A percentile compares a stretch with the other conserved stretches of the same genome.
Conservation (phyloP, 2,113 vertebrate genomes). For the Stictonetta naevosa region DNA sequence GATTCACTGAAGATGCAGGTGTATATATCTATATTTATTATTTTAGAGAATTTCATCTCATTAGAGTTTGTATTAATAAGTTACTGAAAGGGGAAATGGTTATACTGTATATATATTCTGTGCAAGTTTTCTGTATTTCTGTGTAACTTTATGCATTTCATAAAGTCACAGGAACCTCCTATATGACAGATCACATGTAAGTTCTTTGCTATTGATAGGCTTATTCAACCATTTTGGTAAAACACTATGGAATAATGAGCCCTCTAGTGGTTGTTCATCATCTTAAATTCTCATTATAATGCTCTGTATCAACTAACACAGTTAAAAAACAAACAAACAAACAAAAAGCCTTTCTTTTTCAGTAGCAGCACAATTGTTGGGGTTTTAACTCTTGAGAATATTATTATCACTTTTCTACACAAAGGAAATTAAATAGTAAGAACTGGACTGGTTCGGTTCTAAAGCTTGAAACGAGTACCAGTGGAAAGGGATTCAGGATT, state of each 20-base stretch:
- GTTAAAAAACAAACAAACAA: neutral
- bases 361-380: neutral
- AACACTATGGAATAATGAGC: neutral
- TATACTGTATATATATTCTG: neutral
- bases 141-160: neutral
- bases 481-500: neutral
- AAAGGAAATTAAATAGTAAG: neutral
- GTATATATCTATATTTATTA: neutral
- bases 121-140: neutral
- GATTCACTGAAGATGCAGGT: neutral
- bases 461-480: neutral
- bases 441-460: neutral
- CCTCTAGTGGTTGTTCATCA: slow-evolving; percentile 36
- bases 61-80: neutral
- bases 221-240: neutral
- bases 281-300: neutral
- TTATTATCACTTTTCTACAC: neutral
- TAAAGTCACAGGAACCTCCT: neutral
- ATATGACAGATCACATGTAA: neutral
- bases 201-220: neutral
- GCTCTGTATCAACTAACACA: neutral
- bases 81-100: neutral
- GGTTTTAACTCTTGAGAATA: neutral
- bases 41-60: neutral
- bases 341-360: neutral